These are phyloP conservation scores for Melinaea menophilus DNA, from an alignment of 2,888 invertebrate species.

Conservation along the genomic window DNA sequence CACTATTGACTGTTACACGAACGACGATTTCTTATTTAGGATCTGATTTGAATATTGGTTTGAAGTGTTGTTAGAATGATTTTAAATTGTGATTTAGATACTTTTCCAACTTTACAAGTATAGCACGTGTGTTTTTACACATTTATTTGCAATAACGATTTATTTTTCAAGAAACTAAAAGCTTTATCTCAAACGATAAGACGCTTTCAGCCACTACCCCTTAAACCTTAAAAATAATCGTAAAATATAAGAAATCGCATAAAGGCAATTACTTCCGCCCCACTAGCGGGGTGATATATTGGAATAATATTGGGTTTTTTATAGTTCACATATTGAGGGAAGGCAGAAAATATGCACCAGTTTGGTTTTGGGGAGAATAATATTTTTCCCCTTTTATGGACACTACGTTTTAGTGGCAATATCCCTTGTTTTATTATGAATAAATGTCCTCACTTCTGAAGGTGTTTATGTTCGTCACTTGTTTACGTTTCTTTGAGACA, in stretches of 20 bases:
- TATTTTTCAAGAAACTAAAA: too few species aligned
- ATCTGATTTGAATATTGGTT: too few species aligned
- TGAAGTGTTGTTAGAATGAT: too few species aligned
- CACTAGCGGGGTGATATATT: conserved; percentile 31
- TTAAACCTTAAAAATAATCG: conserved; percentile 23
- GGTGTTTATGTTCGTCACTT: conserved; percentile 20
- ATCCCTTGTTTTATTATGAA: conserved; percentile 27
- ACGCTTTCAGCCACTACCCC: conserved; percentile 18
- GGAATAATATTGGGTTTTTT: conserved; percentile 35
- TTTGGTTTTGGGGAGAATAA: conserved; percentile 26
- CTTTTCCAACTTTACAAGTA: too few species aligned
- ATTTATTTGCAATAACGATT: too few species aligned
- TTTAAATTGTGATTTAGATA: too few species aligned
- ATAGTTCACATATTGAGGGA: conserved; percentile 28
- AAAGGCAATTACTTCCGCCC: conserved; percentile 30
- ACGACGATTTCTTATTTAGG: too few species aligned
- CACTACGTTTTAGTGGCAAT: conserved; percentile 24
- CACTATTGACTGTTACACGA: conserved; percentile 1
- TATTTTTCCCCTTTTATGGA: conserved; percentile 22
- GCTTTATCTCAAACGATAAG: not conserved
- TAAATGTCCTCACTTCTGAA: conserved; percentile 24
- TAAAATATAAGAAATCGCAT: conserved; percentile 22
- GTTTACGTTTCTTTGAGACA: conserved; percentile 8
- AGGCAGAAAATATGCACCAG: conserved; percentile 22
- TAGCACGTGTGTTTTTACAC: too few species aligned